These are phyloP conservation scores for Onchidella celtica DNA, from an alignment of 2,888 invertebrate species.

Conservation along the genomic window DNA sequence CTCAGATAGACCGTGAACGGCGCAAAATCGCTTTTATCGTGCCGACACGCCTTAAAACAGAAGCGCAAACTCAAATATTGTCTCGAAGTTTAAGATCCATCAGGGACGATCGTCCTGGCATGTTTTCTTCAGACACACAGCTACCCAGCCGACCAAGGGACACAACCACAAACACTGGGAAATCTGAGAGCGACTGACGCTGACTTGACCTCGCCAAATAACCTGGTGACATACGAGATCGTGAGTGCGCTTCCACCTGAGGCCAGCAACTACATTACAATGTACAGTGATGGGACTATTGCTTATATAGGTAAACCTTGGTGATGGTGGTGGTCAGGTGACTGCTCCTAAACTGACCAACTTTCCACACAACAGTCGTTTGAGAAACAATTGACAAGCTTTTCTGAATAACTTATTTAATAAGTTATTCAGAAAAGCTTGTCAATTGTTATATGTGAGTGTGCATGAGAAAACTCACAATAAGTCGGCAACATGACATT, in stretches of 20 bases:
- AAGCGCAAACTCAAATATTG: too few relatives aligned
- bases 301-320: constrained; percentile 35
- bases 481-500: too few relatives aligned
- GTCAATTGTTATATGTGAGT: too few relatives aligned
- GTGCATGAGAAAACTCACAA: too few relatives aligned
- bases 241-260: constrained; percentile 23
- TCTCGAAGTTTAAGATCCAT: too few relatives aligned
- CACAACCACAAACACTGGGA: constrained; percentile 31
- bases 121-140: background rate
- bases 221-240: constrained; percentile 37
- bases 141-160: constrained; percentile 44
- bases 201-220: constrained; percentile 53
- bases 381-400: background rate
- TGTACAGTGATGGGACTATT: constrained; percentile 41
- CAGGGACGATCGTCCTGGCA: too few relatives aligned
- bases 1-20: too few relatives aligned
- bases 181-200: constrained; percentile 42
- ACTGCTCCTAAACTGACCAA: background rate
- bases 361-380: background rate
- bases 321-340: background rate
- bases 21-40: too few relatives aligned
- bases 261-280: constrained; percentile 36
- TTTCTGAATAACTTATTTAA: background rate
- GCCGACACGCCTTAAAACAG: too few relatives aligned
- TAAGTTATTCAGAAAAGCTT: too few relatives aligned